These are phyloP conservation scores for Cephus cinctus DNA, from an alignment of 1,140 invertebrate species.

Conservation along the genomic window DNA sequence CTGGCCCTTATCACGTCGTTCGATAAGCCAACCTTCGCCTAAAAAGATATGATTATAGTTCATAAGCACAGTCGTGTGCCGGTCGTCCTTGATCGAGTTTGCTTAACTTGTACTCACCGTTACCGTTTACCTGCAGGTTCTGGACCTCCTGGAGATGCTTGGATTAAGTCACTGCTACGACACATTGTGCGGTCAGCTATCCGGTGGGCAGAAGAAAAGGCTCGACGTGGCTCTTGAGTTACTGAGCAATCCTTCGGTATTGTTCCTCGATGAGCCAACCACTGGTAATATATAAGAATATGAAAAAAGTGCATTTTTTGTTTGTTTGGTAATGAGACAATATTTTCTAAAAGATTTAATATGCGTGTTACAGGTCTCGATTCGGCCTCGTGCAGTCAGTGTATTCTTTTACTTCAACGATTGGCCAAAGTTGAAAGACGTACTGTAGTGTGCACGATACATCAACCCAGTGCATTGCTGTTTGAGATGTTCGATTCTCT, in stretches of 20 bases:
- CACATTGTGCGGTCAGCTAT: conserved; percentile 63
- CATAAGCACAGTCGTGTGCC: too few species aligned
- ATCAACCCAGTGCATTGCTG: conserved; percentile 91
- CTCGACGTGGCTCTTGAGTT: conserved; percentile 69
- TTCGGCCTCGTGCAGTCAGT: conserved; percentile 86
- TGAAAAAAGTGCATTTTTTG: background rate
- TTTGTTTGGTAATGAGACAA: background rate
- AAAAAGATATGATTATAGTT: too few species aligned
- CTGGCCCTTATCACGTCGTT: too few species aligned
- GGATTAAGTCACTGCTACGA: conserved; percentile 60
- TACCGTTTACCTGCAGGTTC: conserved; percentile 42
- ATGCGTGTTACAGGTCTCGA: conserved; percentile 74
- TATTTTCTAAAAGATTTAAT: background rate
- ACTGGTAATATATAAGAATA: conserved; percentile 55
- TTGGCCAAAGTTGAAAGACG: conserved; percentile 79
- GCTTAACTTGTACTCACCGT: too few species aligned
- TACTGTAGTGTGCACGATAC: conserved; percentile 93
- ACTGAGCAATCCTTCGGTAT: conserved; percentile 72
- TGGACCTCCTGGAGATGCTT: conserved; percentile 63
- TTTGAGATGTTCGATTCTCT: conserved; percentile 96
- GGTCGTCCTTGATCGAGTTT: too few species aligned
- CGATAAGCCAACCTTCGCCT: too few species aligned
- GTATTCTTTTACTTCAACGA: conserved; percentile 76
- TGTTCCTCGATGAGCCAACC: conserved; percentile 78
- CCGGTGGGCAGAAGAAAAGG: conserved; percentile 72